Evolutionary conservation across 1,140 invertebrate genomes (phyloP), one percentile per base, ranked within the genome.

Genomic region (Eriocheir sinensis): DNA sequence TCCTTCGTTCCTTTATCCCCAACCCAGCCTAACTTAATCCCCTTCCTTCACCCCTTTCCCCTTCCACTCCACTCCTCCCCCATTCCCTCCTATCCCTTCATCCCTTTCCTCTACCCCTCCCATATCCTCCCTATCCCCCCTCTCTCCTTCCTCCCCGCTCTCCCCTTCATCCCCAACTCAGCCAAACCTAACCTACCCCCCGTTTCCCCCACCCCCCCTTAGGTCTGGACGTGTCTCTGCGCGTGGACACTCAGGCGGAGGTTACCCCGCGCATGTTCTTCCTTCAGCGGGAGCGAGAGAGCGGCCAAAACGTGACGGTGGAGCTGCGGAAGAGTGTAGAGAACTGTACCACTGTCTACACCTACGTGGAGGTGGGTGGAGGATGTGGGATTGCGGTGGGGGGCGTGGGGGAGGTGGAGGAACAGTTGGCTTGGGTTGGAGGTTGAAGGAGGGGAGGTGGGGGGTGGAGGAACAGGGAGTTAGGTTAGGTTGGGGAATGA

Each of bases 221-320:
- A 92, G 91, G 48, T n/a, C 81, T 92, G 80, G 80, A 48, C 4
- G 92, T 93, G 85, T 79, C 40, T 21, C 4, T 93, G 86, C 9
- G 36, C 38, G 32, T 93, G 60, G 92, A 93, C 92, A 88, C 85
- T 0, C 34, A 38, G n/a, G 53, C 60, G 0, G 86, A 89, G 32
- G 34, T 93, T 36, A 53, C 92, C 1, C 92, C 85, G 12, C 32
- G 92, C 12, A 93, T 93, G 92, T 89, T 89, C 38, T 93, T 93
- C 60, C 38, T 93, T 9, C 36, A 34, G 12, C 30, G 85, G 30
- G 92, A 93, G 60, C 12, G 38, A 0, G 3, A 85, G 0, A 21
- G n/a, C 27, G 3, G n/a, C 2, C 2, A 41, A 21, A 93, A 72
- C n/a, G 8, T 79, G 0, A 80, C 86, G 8, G 6, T 89, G 85